Base-by-base conservation (phyloP, 1,140 invertebrate species). In the Sarcophaga peregrina region DNA sequence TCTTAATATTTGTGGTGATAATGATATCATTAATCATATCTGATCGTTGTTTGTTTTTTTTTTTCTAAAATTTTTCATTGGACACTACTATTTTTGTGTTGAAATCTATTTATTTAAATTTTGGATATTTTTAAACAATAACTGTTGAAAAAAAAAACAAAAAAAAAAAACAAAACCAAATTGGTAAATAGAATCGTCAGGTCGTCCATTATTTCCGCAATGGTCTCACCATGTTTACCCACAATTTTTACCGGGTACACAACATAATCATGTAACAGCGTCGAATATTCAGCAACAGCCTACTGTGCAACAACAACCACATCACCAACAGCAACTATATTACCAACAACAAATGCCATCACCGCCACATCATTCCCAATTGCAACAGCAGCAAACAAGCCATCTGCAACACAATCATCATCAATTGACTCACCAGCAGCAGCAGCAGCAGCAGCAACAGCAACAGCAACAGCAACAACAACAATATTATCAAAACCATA, bases 171-270 rank as follows among this genome's bases (percentile, higher is more conserved):
- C 13, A 37, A 37, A 37, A 37, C 25, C 25, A 37, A 37, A 52
- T 52, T 52, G 50, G 13, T 50, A 74, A 83, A n/a, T 86, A 89
- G 89, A 90, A 85, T 86, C 90, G 82, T 86, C 90, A 85, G 86
- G 92, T 84, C 93, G 95, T 90, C 96, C 96, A 87, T 93, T 96
- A 89, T 97, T 97, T 91, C 96, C 96, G 86, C 96, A 97, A 92
- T 97, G 96, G 96, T 96, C 96, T 86, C 96, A 97, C 92, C 96
- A 97, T 92, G 96, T 97, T 87, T 96, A 96, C 91, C 96, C 96
- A 85, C 96, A 97, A 93, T 97, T 96, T 93, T 93, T 97, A 91
- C 95, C 96, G 85, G 95, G 95, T 91, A 94, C 95, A 91, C 95
- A 96, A 92, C 95, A 95, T 85, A 91, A 92, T 91, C 83, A 89